phyloP scores from a whole-genome alignment of 1,140 invertebrate species.

The Diorhabda elongata region DNA sequence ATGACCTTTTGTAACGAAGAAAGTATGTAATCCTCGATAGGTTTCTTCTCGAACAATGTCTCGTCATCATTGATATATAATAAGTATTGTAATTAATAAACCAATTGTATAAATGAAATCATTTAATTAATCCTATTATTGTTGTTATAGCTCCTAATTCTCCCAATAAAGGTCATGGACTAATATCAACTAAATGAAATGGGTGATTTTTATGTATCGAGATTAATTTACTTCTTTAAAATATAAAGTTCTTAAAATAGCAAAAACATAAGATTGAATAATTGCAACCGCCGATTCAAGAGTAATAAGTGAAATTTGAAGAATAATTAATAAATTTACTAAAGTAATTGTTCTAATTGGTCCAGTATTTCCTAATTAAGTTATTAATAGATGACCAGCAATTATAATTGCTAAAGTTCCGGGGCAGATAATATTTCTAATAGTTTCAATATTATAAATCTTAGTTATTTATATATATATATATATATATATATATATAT shows the following conservation, averaged over 20 bases:
- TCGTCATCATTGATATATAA: constrained; percentile 61
- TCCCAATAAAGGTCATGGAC: constrained; percentile 53
- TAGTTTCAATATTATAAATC: constrained; percentile 59
- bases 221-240: constrained; percentile 50
- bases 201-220: constrained; percentile 48
- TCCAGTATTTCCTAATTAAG: constrained; percentile 50
- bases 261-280: constrained; percentile 42
- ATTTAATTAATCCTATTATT: constrained; percentile 50
- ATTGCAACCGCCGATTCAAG: constrained; percentile 37
- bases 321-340: constrained; percentile 46
- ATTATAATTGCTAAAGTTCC: constrained; percentile 62
- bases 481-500: constrained; percentile 51
- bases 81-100: constrained; percentile 48
- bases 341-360: constrained; percentile 36
- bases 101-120: constrained; percentile 51
- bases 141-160: constrained; percentile 48
- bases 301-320: constrained; percentile 51
- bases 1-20: constrained; percentile 50
- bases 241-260: constrained; percentile 42
- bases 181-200: constrained; percentile 54
- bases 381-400: constrained; percentile 58
- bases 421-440: constrained; percentile 61
- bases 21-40: constrained; percentile 53
- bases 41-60: constrained; percentile 57
- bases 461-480: constrained; percentile 57